Base-by-base conservation (phyloP, 1,140 invertebrate species). In the Drosophila bipectinata region DNA sequence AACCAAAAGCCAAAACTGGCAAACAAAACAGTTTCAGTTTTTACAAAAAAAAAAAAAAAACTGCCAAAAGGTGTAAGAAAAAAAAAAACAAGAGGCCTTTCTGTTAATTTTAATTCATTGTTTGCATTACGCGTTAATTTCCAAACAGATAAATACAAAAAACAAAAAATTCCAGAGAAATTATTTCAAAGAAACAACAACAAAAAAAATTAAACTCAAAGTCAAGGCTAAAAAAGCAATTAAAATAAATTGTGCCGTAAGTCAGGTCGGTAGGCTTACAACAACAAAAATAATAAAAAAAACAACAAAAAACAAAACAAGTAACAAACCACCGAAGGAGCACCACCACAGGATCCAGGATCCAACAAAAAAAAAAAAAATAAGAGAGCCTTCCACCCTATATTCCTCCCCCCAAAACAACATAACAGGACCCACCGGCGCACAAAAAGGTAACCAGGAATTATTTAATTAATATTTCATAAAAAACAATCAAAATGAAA, bases 191-290 rank as follows among this genome's bases (percentile, higher is more conserved):
- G 30, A 41, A 60, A 41, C 26, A 28, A 21, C 21, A 21, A 21
- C 51, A 48, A 59, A 32, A 58, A 56, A 24, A 21, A 18, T 37
- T 34, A 58, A 55, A 45, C 30, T 10, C 56, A 55, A 60, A 66
- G 9, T 52, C 53, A 45, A 80, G 67, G 82, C 82, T 73, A 69
- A 87, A 85, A 32, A 87, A 87, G 83, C 79, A 87, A 87, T 87
- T 87, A 87, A 87, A 85, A 88, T 66, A 78, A 88, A 85, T 85
- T 85, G 78, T 88, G 83, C 82, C 82, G 71, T 75, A 82, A 85
- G 82, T 87, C 74, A 87, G 73, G 74, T 80, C 79, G 81, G 82
- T 75, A 78, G 81, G 82, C 82, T 56, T 60, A 74, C 69, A 64
- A 68, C 63, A 68, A 44, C 77, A 81, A 63, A 39, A 37, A 55